A percentile compares a stretch with the other conserved stretches of the same genome.
Evolutionary conservation across 2,113 vertebrate genomes (phyloP).

Genomic region (Hippoglossus stenolepis): DNA sequence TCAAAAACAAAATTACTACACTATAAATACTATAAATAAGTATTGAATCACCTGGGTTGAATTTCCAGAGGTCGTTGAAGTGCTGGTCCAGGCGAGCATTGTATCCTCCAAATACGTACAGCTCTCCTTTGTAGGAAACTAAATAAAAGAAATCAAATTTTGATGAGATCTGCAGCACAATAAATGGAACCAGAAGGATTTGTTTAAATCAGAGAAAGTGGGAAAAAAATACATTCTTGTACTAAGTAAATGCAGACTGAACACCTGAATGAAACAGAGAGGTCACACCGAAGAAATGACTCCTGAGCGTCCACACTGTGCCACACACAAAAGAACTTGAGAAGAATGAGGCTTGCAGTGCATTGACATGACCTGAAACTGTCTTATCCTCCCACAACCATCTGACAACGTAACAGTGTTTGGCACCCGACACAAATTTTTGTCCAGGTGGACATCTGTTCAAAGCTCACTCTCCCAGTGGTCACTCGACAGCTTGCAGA

Average conservation of each 20-base stretch:
- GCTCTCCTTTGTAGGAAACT: slow-evolving; percentile 95
- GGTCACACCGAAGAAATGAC: neutral
- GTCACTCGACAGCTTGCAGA: neutral
- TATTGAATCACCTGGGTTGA: slow-evolving; percentile 90
- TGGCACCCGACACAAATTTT: neutral
- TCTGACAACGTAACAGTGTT: neutral
- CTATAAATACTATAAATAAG: neutral
- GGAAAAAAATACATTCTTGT: neutral
- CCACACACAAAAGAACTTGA: too few relatives aligned
- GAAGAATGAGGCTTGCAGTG: too few relatives aligned
- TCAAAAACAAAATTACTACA: neutral
- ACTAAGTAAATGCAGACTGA: neutral
- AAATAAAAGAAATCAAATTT: slow-evolving; percentile 6
- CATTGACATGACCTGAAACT: neutral
- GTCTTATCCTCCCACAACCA: neutral
- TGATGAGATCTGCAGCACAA: slow-evolving; percentile 9
- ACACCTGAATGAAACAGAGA: neutral
- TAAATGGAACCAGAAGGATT: neutral
- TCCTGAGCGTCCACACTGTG: neutral
- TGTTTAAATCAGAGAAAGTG: slow-evolving; percentile 7
- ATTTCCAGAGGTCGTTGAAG: slow-evolving; percentile 99
- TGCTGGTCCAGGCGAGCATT: slow-evolving; percentile 95
- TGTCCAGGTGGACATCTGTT: neutral
- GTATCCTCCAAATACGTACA: slow-evolving; percentile 98
- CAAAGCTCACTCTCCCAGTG: neutral